A percentile compares a stretch with the other conserved stretches of the same genome.
Conservation (phyloP, 2,888 invertebrate genomes). For the Pterostichus madidus region DNA sequence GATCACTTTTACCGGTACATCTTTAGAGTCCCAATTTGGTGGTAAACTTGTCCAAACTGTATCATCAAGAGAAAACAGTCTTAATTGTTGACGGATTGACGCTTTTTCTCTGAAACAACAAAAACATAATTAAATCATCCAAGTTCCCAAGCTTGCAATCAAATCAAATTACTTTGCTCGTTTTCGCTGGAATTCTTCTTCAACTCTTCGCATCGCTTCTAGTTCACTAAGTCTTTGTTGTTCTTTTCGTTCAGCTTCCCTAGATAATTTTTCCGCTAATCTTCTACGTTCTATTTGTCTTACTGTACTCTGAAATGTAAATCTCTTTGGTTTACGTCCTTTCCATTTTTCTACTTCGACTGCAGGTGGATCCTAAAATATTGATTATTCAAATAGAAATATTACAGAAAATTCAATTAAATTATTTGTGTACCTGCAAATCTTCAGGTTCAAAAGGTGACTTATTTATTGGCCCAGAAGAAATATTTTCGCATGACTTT, state of each 20-base stretch:
- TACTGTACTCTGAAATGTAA: conserved; percentile 91
- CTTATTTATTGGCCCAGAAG: conserved; percentile 69
- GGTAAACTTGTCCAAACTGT: conserved; percentile 81
- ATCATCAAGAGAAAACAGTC: conserved; percentile 84
- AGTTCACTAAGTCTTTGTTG: conserved; percentile 87
- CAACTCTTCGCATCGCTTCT: conserved; percentile 91
- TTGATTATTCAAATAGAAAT: conserved; percentile 9
- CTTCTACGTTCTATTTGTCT: conserved; percentile 88
- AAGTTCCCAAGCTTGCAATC: conserved; percentile 28
- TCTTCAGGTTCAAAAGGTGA: conserved; percentile 73
- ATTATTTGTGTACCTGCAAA: conserved; percentile 74
- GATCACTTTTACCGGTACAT: conserved; percentile 69
- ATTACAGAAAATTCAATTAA: not conserved
- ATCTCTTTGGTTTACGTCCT: conserved; percentile 80
- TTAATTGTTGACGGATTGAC: conserved; percentile 86
- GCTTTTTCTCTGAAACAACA: conserved; percentile 82
- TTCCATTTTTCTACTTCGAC: conserved; percentile 69
- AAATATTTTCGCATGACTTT: conserved; percentile 78
- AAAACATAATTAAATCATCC: conserved; percentile 32
- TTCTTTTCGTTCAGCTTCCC: conserved; percentile 88
- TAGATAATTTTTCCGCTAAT: conserved; percentile 87
- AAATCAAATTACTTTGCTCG: conserved; percentile 79
- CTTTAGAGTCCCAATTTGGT: conserved; percentile 74
- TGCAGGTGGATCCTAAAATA: conserved; percentile 58
- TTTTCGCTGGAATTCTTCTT: conserved; percentile 92